These are phyloP conservation scores for Monodelphis domestica DNA, from an alignment of 2,797 vertebrate genomes.

Conservation along the genomic window DNA sequence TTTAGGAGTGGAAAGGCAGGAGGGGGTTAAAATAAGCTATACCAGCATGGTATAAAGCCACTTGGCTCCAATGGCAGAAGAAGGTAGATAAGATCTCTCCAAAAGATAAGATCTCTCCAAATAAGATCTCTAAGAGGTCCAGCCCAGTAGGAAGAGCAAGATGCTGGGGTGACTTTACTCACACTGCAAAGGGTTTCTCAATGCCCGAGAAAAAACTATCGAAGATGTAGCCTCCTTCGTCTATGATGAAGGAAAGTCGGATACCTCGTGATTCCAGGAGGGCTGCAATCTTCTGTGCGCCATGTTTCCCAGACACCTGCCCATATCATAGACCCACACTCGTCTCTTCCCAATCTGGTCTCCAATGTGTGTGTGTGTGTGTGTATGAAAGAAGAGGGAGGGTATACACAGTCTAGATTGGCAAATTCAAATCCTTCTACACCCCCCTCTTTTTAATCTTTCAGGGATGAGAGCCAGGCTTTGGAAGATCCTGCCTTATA, in stretches of 20 bases:
- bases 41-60: neutral
- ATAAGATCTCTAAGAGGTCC: neutral
- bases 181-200: conserved; percentile 92
- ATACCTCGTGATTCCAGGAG: conserved; percentile 89
- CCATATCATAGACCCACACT: conserved; percentile 32
- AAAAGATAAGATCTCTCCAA: neutral
- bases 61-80: neutral
- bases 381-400: neutral
- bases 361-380: neutral
- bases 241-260: conserved; percentile 90
- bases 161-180: conserved; percentile 76
- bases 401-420: neutral
- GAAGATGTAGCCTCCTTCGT: conserved; percentile 90
- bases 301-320: conserved; percentile 89
- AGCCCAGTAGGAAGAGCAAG: neutral
- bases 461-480: neutral
- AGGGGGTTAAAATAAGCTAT: neutral
- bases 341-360: neutral
- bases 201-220: conserved; percentile 88
- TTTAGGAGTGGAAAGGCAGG: neutral
- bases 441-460: no score
- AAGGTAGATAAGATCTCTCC: neutral
- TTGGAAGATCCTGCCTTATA: neutral
- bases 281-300: conserved; percentile 89
- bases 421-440: neutral